Base-by-base conservation (phyloP, 2,797 vertebrate genomes). In the Semaprochilodus insignis region DNA sequence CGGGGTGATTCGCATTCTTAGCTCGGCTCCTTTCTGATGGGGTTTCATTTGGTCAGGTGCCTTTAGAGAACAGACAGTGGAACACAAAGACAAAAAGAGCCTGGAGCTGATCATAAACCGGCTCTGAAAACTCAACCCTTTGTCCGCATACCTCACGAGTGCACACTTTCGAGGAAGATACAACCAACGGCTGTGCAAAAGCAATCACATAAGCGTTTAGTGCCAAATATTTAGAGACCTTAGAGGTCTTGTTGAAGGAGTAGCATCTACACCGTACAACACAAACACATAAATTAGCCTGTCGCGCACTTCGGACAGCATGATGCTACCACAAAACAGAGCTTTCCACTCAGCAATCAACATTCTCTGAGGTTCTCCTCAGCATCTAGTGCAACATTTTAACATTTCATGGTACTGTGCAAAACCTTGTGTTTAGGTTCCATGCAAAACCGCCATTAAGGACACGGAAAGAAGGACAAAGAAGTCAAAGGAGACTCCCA, bases 311-410 rank as follows among this genome's bases (percentile, higher is more conserved):
- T 40, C 4, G 55, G 59, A 77, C n/a, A 78, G 62, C 67, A 87
- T 83, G 77, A 44, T 77, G 83, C 85, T 86, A 86, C 75, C 82
- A 87, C 74, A 86, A 84, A 48, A 87, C 11, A 86, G 87, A 19
- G 59, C 60, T 72, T 2, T 0, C 17, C 16, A n/a, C n/a, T 15
- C 8, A 54, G 57, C 78, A 63, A 52, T 71, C 25, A 1, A 78
- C 83, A 81, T 81, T 81, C 79, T 84, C 83, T 34, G 78, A 84
- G 63, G 55, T 40, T 80, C 55, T 15, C 67, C 79, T 81, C 79
- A 81, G 79, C 60, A 85, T 78, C 74, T 78, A 85, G 79, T 81
- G 83, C 83, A 85, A 81, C 59, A 40, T 60, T 63, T 40, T 0
- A 65, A 31, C 31, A 19, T 66, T 36, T 66, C n/a, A 13, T 10